These are phyloP conservation scores for Drosophila trapezifrons DNA, from an alignment of 1,140 invertebrate genomes.

Conservation along the genomic window DNA sequence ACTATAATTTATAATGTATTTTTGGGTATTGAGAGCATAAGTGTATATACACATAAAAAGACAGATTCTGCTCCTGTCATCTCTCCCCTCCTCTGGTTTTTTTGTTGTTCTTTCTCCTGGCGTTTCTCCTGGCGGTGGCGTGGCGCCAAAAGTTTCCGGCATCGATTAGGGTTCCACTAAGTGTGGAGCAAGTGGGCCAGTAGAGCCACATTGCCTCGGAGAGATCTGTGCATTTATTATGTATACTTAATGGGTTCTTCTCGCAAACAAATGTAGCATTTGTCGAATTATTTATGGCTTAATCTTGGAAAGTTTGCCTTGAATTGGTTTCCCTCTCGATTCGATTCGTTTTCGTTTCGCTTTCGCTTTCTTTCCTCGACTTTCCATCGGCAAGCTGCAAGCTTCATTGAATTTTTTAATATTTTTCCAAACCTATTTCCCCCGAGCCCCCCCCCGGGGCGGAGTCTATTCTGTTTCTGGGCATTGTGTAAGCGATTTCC, in stretches of 20 bases:
- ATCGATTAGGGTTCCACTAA: conserved; percentile 8
- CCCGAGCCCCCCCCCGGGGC: background rate
- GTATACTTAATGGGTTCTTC: conserved; percentile 17
- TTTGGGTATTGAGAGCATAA: conserved; percentile 39
- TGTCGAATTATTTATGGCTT: conserved; percentile 55
- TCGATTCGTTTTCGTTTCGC: background rate
- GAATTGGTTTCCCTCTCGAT: conserved; percentile 8
- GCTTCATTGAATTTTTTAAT: conserved; percentile 53
- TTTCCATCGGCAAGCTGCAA: conserved; percentile 13
- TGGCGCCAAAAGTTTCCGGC: conserved; percentile 23
- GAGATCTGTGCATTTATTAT: conserved; percentile 13
- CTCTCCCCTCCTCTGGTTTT: background rate
- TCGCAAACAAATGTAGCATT: conserved; percentile 42
- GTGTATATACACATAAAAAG: conserved; percentile 15
- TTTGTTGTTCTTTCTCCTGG: background rate
- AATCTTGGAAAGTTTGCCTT: conserved; percentile 39
- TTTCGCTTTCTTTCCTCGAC: conserved; percentile 13
- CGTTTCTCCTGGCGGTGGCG: background rate
- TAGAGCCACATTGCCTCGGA: conserved; percentile 3
- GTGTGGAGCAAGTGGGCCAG: background rate
- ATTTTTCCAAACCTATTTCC: conserved; percentile 35
- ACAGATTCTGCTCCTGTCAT: conserved; percentile 2
- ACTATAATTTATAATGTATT: conserved; percentile 80
- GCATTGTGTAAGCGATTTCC: conserved; percentile 55
- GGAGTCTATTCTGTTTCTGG: conserved; percentile 24